Evolutionary conservation across 2,113 vertebrate species (phyloP), one percentile per base, ranked within the genome.

Genomic region (Urocitellus parryii): DNA sequence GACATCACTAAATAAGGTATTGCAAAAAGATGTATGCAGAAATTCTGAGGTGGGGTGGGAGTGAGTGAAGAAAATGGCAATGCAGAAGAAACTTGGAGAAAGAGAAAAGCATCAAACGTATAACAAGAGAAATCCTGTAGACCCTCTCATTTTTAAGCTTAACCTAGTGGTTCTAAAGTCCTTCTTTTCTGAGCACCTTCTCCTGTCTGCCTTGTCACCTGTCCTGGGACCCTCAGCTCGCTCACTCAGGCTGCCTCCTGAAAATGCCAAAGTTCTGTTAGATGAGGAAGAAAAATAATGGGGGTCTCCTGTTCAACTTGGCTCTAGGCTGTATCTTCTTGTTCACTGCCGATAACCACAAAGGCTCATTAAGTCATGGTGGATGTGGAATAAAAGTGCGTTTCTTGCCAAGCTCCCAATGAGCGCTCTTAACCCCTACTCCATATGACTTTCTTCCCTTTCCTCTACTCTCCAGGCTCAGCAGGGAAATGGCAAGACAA

Each of bases 361-460:
- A 86, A 72, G 7, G 13, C 86, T 86, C 53, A 5, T 80, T 67
- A 61, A 90, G 70, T 58, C 24, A 4, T n/a, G 27, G 61, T 11
- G 58, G 86, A 34, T 0, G 0, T 61, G 70, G 34, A 48, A 53
- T 32, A 11, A 20, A 27, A 37, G 13, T 0, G 9, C 10, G 39
- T 16, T 53, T 80, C 70, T 93, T 37, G 67, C 81, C 61, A 88
- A 48, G 27, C 34, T 94, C 39, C 0, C 58, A 34, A 67, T 1
- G 34, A 87, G 95, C 73, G n/a, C 73, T 83, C 79, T 39, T 76
- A 89, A 88, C 82, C 88, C 58, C 76, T 13, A 25, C 16, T 34
- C 85, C 20, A 24, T 2, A 27, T 5, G 51, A 17, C 45, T 86
- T 61, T 63, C 70, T 76, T 68, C 17, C 86, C n/a, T 77, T 78